A percentile compares a stretch with the other conserved stretches of the same genome.
These are phyloP conservation scores for Sinocyclocheilus anshuiensis DNA, from an alignment of 2,113 vertebrate genomes.

Conservation along the genomic window DNA sequence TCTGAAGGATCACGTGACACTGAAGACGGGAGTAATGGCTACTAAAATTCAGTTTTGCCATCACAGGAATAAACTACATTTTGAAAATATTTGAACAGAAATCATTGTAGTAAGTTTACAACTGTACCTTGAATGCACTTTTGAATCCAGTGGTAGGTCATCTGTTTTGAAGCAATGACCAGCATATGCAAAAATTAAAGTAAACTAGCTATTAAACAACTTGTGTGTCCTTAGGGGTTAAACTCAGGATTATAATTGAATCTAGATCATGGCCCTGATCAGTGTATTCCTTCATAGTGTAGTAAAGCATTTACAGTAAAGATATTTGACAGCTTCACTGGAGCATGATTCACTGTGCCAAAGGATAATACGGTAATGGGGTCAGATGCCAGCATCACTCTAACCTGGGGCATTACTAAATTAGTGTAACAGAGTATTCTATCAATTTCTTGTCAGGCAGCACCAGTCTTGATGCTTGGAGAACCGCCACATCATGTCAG, in stretches of 20 bases:
- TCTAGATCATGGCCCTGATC: neutral
- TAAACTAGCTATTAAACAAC: neutral
- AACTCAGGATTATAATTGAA: neutral
- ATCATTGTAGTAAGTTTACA: no score
- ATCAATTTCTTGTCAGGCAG: neutral
- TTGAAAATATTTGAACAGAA: no score
- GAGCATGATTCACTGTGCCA: constrained; percentile 7
- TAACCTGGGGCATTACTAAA: neutral
- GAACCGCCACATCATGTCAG: neutral
- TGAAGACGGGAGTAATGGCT: no score
- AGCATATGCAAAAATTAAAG: neutral
- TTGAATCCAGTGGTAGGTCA: neutral
- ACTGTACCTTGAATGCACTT: neutral
- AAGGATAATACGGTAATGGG: constrained; percentile 13
- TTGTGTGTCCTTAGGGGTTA: neutral
- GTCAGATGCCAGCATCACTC: neutral
- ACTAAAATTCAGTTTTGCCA: no score
- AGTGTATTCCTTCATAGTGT: neutral
- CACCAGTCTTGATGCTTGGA: neutral
- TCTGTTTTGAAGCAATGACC: neutral
- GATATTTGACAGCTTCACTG: neutral
- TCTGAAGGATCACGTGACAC: no score
- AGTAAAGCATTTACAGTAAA: constrained; percentile 1
- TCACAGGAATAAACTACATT: no score
- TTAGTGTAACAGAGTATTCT: neutral